Conservation (phyloP, 2,797 vertebrate genomes). For the Gobionotothen gibberifrons region DNA sequence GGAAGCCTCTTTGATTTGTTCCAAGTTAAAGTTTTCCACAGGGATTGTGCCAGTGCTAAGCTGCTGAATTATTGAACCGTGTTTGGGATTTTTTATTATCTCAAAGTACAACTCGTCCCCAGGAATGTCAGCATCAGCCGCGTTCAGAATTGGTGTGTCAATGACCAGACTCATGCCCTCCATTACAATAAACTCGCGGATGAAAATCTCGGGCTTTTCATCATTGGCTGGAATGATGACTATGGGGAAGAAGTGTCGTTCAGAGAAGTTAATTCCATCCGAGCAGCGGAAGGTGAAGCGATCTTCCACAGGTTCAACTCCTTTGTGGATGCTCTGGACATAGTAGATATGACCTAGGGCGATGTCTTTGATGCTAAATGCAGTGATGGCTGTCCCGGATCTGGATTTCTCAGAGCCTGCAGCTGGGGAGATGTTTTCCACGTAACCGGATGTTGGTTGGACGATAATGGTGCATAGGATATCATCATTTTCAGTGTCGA, state of each 20-base stretch:
- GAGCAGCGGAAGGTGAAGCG: slow-evolving; percentile 90
- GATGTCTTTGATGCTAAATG: slow-evolving; percentile 89
- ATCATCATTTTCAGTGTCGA: slow-evolving; percentile 88
- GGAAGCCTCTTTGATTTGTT: slow-evolving; percentile 89
- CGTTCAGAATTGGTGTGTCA: slow-evolving; percentile 87
- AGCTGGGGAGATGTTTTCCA: slow-evolving; percentile 90
- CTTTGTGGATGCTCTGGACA: slow-evolving; percentile 92
- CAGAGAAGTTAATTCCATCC: slow-evolving; percentile 90
- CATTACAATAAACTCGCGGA: slow-evolving; percentile 89
- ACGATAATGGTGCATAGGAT: slow-evolving; percentile 89
- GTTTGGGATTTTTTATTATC: slow-evolving; percentile 85
- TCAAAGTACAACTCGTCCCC: slow-evolving; percentile 86
- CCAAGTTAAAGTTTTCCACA: slow-evolving; percentile 84
- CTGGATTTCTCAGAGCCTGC: slow-evolving; percentile 88
- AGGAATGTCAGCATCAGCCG: slow-evolving; percentile 87
- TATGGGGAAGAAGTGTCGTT: slow-evolving; percentile 87
- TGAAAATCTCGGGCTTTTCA: slow-evolving; percentile 89
- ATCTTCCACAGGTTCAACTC: slow-evolving; percentile 88
- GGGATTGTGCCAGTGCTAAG: slow-evolving; percentile 82
- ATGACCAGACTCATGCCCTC: slow-evolving; percentile 92
- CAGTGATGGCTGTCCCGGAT: slow-evolving; percentile 87
- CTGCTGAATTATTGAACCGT: slow-evolving; percentile 88
- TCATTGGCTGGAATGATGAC: slow-evolving; percentile 90
- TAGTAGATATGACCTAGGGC: slow-evolving; percentile 84
- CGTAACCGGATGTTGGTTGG: slow-evolving; percentile 89